Percentiles rank a stretch among this genome's conserved stretches.
phyloP scores from a whole-genome alignment of 2,797 vertebrate genomes.

The Rhynchonycteris naso region DNA sequence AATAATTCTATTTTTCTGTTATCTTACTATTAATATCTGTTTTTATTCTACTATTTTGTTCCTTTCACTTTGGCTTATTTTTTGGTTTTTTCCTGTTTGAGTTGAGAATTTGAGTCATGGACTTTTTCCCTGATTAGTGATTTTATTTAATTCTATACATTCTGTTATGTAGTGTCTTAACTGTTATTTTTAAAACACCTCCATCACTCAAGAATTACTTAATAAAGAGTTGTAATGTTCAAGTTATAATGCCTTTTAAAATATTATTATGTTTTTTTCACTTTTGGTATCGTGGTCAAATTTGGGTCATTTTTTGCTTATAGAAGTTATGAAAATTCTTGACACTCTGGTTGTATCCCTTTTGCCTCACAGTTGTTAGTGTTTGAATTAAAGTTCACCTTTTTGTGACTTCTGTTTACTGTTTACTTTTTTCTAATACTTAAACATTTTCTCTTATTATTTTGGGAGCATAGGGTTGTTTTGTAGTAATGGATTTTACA shows the following conservation, averaged over 20 bases:
- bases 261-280: neutral
- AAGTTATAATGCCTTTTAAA: neutral
- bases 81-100: neutral
- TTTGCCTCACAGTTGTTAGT: neutral
- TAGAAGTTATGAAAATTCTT: neutral
- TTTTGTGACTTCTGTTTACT: neutral
- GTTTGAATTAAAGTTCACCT: neutral
- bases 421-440: neutral
- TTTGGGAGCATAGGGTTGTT: neutral
- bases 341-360: neutral
- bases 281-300: neutral
- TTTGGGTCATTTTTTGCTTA: neutral
- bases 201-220: neutral
- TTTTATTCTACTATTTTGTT: neutral
- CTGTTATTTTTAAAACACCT: neutral
- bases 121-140: neutral
- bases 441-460: slow-evolving; percentile 21
- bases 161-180: neutral
- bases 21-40: neutral
- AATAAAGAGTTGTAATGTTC: neutral
- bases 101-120: neutral
- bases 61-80: neutral
- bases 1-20: neutral
- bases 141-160: neutral
- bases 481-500: slow-evolving; percentile 21